Conservation (phyloP, 2,113 vertebrate genomes). For the Tragulus kanchil region DNA sequence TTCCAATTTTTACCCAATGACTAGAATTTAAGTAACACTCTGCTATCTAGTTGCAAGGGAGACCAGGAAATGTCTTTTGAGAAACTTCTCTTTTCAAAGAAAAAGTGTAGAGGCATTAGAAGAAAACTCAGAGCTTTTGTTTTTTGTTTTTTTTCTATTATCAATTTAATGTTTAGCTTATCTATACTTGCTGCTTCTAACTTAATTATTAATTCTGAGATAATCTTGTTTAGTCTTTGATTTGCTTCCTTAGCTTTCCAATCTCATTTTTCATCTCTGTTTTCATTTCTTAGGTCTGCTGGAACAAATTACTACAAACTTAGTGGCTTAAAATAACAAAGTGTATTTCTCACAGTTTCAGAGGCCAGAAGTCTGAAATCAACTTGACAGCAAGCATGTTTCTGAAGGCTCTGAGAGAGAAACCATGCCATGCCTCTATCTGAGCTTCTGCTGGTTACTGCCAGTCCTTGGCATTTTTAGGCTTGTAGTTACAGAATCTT, state of each 20-base stretch:
- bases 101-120: neutral
- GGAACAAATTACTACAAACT: constrained; percentile 33
- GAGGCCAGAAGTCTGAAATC: constrained; percentile 4
- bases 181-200: constrained; percentile 15
- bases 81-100: neutral
- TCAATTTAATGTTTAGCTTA: constrained; percentile 27
- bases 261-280: constrained; percentile 48
- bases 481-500: neutral
- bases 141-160: neutral
- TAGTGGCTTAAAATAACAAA: constrained; percentile 38
- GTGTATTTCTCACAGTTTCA: neutral
- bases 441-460: neutral
- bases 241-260: constrained; percentile 31
- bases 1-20: neutral
- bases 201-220: constrained; percentile 55
- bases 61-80: neutral
- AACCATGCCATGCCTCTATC: neutral
- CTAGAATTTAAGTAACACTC: neutral
- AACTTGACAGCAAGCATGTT: neutral
- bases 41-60: neutral
- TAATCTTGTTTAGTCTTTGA: constrained; percentile 51
- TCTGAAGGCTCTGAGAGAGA: neutral
- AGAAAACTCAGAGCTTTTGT: neutral
- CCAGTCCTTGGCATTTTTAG: neutral
- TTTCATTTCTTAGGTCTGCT: constrained; percentile 32